A percentile compares a stretch with the other conserved stretches of the same genome.
Evolutionary conservation across 2,888 invertebrate species (phyloP).

Genomic region (Torymus auratus): DNA sequence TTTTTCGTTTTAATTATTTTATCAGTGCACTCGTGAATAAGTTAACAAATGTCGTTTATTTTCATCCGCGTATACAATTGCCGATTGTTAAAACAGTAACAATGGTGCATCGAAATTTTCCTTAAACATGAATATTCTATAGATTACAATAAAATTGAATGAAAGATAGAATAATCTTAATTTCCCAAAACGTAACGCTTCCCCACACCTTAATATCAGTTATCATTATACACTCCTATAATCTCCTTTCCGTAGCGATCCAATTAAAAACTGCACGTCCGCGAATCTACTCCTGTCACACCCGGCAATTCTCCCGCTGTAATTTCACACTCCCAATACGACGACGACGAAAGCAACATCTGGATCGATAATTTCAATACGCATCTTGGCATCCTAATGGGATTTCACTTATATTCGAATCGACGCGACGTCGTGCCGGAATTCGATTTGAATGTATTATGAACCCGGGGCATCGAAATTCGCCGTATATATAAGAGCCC

Average conservation of each 20-base stretch:
- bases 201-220: too few relatives aligned
- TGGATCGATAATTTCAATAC: conserved; percentile 46
- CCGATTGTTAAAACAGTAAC: too few relatives aligned
- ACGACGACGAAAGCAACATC: neutral
- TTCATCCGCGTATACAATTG: too few relatives aligned
- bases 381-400: conserved; percentile 49
- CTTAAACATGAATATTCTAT: too few relatives aligned
- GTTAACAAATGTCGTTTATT: neutral
- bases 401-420: conserved; percentile 44
- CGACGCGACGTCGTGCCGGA: conserved; percentile 20
- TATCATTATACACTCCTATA: too few relatives aligned
- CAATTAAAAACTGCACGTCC: too few relatives aligned
- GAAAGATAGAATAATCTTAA: too few relatives aligned
- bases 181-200: too few relatives aligned
- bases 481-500: conserved; percentile 8
- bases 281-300: neutral
- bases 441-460: conserved; percentile 51
- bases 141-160: too few relatives aligned
- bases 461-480: conserved; percentile 18
- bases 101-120: too few relatives aligned
- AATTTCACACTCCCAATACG: neutral
- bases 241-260: too few relatives aligned
- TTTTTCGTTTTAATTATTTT: too few relatives aligned
- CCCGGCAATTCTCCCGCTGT: neutral
- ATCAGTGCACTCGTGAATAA: neutral